A percentile compares a stretch with the other conserved stretches of the same genome.
Conservation (phyloP, 1,140 invertebrate species). For the Magallana angulata region DNA sequence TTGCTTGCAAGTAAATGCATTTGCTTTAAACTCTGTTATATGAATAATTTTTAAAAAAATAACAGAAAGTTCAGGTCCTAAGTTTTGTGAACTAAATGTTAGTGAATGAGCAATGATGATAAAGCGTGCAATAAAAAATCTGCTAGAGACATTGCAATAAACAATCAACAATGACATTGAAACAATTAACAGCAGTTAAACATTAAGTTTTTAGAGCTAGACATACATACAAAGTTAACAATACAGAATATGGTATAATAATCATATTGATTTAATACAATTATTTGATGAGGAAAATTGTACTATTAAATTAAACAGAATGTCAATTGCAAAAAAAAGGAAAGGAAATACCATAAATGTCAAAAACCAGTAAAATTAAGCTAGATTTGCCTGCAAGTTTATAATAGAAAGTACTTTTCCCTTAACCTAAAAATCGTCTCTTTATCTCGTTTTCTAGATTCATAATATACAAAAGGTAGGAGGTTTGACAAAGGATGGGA, state of each 20-base stretch:
- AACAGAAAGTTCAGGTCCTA: too few relatives aligned
- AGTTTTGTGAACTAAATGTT: too few relatives aligned
- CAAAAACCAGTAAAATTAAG: constrained; percentile 3
- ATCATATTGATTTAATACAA: background rate
- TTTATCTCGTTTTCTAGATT: constrained; percentile 22
- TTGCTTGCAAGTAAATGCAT: too few relatives aligned
- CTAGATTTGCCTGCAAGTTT: constrained; percentile 11
- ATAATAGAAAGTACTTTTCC: constrained; percentile 18
- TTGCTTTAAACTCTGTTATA: too few relatives aligned
- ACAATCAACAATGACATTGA: too few relatives aligned
- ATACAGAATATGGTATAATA: background rate
- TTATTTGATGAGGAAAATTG: background rate
- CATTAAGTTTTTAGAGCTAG: too few relatives aligned
- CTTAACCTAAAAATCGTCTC: background rate
- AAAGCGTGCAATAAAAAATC: too few relatives aligned
- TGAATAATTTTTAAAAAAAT: too few relatives aligned
- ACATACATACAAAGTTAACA: too few relatives aligned
- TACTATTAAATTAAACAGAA: background rate
- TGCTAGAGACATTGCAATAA: too few relatives aligned
- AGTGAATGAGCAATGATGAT: too few relatives aligned
- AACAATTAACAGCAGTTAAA: too few relatives aligned
- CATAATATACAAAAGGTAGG: constrained; percentile 10
- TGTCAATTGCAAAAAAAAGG: background rate
- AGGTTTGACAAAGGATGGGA: constrained; percentile 10
- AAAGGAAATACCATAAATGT: background rate